A percentile compares a stretch with the other conserved stretches of the same genome.
Evolutionary conservation across 1,140 invertebrate species (phyloP).

Genomic region (Heliconius hermathena): DNA sequence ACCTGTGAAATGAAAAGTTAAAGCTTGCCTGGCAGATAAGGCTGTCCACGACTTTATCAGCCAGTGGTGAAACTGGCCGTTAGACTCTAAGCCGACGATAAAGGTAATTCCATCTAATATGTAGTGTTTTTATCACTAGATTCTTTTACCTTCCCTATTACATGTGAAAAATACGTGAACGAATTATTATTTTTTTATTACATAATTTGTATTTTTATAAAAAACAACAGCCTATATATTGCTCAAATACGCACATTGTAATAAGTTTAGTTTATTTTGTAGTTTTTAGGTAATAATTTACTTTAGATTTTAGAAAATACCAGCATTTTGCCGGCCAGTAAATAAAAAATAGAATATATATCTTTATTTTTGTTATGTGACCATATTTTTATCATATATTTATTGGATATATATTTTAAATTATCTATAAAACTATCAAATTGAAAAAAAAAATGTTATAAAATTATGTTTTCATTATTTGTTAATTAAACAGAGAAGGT

Average conservation of each 20-base stretch:
- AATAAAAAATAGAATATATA: constrained; percentile 41
- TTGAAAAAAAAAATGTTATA: too few species aligned
- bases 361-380: constrained; percentile 3
- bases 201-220: too few species aligned
- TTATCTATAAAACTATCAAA: too few species aligned
- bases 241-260: neutral
- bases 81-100: neutral
- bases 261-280: constrained; percentile 3
- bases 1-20: too few species aligned
- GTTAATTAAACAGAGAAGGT: neutral
- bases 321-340: constrained; percentile 55
- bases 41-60: too few species aligned
- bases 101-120: neutral
- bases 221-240: neutral
- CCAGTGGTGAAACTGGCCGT: too few species aligned
- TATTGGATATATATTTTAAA: too few species aligned
- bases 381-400: constrained; percentile 5
- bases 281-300: constrained; percentile 10
- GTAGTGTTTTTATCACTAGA: neutral
- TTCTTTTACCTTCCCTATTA: neutral
- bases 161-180: too few species aligned
- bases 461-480: neutral
- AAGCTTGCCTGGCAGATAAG: too few species aligned
- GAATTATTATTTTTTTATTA: too few species aligned
- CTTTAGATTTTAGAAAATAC: constrained; percentile 27